These are phyloP conservation scores for Ectemnius cavifrons DNA, from an alignment of 2,888 invertebrate species.

Conservation along the genomic window DNA sequence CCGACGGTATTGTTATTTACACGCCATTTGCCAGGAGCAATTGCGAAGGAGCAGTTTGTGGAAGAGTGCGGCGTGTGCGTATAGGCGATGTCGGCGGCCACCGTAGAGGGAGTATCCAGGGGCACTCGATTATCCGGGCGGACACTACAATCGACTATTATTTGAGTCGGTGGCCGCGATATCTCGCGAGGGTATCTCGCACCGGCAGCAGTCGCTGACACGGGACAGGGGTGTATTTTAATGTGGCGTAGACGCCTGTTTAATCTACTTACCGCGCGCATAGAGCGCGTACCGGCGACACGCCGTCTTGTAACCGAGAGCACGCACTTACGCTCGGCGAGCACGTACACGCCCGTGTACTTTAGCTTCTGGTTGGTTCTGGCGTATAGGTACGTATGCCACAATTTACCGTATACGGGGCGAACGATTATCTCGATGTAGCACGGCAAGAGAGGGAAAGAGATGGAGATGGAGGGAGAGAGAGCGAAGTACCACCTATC, in stretches of 20 bases:
- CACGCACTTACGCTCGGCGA: constrained; percentile 41
- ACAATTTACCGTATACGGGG: constrained; percentile 47
- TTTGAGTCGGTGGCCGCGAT: constrained; percentile 36
- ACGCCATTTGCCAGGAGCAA: too few species aligned
- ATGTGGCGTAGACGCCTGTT: constrained; percentile 48
- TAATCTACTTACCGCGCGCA: constrained; percentile 49
- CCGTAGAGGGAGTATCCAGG: background rate
- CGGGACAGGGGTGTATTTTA: constrained; percentile 32
- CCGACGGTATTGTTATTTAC: too few species aligned
- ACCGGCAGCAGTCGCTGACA: background rate
- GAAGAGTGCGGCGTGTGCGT: too few species aligned
- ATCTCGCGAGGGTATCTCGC: constrained; percentile 42
- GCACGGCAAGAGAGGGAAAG: constrained; percentile 7
- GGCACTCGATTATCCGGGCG: constrained; percentile 2
- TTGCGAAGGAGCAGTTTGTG: too few species aligned
- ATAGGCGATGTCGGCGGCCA: too few species aligned
- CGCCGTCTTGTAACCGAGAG: constrained; percentile 26
- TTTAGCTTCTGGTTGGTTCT: too few species aligned
- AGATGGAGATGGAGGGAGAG: too few species aligned
- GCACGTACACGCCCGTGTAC: constrained; percentile 12
- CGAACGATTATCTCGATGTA: constrained; percentile 58
- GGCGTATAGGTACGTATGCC: too few species aligned
- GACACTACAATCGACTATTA: constrained; percentile 53
- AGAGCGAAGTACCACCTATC: too few species aligned
- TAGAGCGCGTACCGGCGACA: constrained; percentile 41